Percentiles rank a stretch among this genome's conserved stretches.
Evolutionary conservation across 2,113 vertebrate genomes (phyloP).

Genomic region (Nyctereutes procyonoides): DNA sequence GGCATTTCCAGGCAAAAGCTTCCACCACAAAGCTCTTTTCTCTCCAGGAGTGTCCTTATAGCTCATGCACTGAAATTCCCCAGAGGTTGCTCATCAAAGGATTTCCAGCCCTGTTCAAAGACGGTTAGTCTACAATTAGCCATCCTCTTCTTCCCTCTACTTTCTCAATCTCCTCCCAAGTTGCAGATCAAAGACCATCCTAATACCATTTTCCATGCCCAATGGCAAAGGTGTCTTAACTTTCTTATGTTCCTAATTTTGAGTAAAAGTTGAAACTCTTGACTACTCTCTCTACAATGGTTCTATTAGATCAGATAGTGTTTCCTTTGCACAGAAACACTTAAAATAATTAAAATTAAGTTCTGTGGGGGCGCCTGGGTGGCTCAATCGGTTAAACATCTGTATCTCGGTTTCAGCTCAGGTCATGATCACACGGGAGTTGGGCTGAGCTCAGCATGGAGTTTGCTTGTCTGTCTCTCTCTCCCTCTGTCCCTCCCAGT

Average conservation of each 20-base stretch:
- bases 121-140: not conserved
- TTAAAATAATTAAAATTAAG: constrained; percentile 43
- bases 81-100: not conserved
- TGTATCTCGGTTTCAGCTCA: not conserved
- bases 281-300: not conserved
- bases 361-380: not conserved
- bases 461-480: not conserved
- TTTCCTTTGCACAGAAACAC: not conserved
- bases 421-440: not conserved
- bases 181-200: constrained; percentile 27
- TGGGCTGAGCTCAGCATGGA: not conserved
- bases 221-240: not conserved
- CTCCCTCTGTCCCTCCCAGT: not conserved
- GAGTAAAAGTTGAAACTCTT: not conserved
- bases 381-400: not conserved
- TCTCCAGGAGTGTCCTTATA: not conserved
- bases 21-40: not conserved
- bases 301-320: not conserved
- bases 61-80: constrained; percentile 6
- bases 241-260: not conserved
- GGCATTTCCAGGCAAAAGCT: constrained; percentile 31
- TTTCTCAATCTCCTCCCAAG: constrained; percentile 5
- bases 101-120: constrained; percentile 41
- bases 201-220: not conserved
- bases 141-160: not conserved